phyloP scores from a whole-genome alignment of 2,797 vertebrate species.

The Gymnoscopelus microlampas region DNA sequence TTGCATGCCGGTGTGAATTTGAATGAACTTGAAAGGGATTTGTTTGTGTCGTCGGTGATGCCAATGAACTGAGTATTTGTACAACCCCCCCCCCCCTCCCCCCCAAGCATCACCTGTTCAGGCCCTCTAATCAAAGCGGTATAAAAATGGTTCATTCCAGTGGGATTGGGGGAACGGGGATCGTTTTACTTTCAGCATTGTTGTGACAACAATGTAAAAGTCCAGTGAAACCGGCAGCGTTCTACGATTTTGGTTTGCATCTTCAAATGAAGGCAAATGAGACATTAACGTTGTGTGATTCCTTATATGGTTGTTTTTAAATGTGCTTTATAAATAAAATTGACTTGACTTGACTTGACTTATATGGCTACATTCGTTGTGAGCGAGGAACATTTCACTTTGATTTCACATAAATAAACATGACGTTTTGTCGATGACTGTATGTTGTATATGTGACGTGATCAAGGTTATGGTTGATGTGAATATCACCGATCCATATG shows the following conservation, averaged over 20 bases:
- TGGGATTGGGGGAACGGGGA: too few relatives aligned
- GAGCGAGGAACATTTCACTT: neutral
- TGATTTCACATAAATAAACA: constrained; percentile 27
- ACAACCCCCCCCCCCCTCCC: too few relatives aligned
- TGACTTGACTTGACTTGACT: too few relatives aligned
- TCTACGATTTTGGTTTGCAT: neutral
- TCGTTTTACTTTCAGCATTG: too few relatives aligned
- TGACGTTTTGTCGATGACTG: neutral
- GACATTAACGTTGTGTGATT: constrained; percentile 4
- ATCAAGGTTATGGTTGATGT: too few relatives aligned
- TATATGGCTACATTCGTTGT: neutral
- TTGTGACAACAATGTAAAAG: too few relatives aligned
- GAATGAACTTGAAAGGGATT: neutral
- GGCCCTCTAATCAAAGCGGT: constrained; percentile 1
- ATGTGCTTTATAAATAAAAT: too few relatives aligned
- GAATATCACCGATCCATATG: neutral
- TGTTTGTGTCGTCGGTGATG: neutral
- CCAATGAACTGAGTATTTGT: neutral
- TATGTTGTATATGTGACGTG: too few relatives aligned
- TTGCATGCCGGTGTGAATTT: neutral
- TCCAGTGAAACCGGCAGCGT: constrained; percentile 1
- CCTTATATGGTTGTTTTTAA: too few relatives aligned
- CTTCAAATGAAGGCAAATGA: constrained; percentile 27
- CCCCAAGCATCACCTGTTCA: neutral
- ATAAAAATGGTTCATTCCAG: too few relatives aligned